These are phyloP conservation scores for Sebastes diploproa DNA, from an alignment of 2,797 vertebrate species.

Conservation along the genomic window DNA sequence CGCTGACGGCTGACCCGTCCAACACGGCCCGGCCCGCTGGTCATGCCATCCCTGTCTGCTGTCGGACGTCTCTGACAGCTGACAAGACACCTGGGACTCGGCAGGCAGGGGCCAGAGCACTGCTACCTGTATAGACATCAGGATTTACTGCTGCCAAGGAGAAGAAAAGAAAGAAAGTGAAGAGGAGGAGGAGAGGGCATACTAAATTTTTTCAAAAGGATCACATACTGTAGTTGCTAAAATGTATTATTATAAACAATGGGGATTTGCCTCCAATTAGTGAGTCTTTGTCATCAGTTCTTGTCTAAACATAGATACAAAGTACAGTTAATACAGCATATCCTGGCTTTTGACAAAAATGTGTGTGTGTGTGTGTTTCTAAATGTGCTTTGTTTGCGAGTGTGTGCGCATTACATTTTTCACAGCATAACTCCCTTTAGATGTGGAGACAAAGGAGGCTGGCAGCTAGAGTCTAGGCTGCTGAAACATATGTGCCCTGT, in stretches of 20 bases:
- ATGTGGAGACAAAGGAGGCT: constrained; percentile 75
- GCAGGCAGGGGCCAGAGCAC: constrained; percentile 84
- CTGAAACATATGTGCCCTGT: constrained; percentile 88
- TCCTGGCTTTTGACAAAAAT: constrained; percentile 35
- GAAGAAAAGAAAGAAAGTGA: constrained; percentile 15
- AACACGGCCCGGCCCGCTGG: constrained; percentile 86
- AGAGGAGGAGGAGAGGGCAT: constrained; percentile 9
- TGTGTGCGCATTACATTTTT: constrained; percentile 53
- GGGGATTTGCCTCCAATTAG: constrained; percentile 37
- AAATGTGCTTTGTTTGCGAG: constrained; percentile 37
- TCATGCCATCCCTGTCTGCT: constrained; percentile 93
- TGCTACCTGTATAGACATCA: constrained; percentile 93
- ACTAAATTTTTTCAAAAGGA: constrained; percentile 16
- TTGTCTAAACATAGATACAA: constrained; percentile 22
- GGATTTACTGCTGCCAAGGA: constrained; percentile 85
- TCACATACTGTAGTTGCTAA: constrained; percentile 29
- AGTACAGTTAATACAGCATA: constrained; percentile 13
- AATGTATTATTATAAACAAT: constrained; percentile 39
- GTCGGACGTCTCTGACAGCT: constrained; percentile 94
- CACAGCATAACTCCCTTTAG: constrained; percentile 68
- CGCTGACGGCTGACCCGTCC: constrained; percentile 92
- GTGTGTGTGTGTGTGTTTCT: constrained; percentile 2
- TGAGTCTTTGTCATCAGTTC: constrained; percentile 34
- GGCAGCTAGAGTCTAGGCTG: constrained; percentile 82
- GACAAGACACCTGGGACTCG: constrained; percentile 91